phyloP scores from a whole-genome alignment of 1,140 invertebrate genomes.

The Caenorhabditis brenneri region DNA sequence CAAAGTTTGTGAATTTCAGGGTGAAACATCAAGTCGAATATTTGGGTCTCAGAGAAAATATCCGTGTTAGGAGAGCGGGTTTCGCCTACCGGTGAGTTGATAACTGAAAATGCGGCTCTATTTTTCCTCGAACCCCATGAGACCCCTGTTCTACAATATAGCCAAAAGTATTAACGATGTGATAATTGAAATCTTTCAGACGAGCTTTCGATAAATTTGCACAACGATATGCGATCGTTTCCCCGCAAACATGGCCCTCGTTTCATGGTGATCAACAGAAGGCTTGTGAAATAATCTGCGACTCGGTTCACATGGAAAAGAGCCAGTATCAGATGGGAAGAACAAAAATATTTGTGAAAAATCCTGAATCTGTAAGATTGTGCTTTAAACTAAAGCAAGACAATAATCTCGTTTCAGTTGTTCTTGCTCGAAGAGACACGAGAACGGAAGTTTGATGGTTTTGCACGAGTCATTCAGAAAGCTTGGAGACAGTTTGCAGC shows the following conservation, averaged over 20 bases:
- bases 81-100: conserved; percentile 75
- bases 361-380: conserved; percentile 78
- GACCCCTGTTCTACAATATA: too few species aligned
- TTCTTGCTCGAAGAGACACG: conserved; percentile 80
- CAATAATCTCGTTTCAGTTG: conserved; percentile 73
- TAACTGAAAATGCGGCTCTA: neutral
- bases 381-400: neutral
- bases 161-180: too few species aligned
- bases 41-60: conserved; percentile 77
- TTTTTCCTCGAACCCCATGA: too few species aligned
- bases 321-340: conserved; percentile 80
- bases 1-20: conserved; percentile 50
- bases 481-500: conserved; percentile 79
- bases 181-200: conserved; percentile 55
- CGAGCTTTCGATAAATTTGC: conserved; percentile 76
- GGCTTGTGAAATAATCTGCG: conserved; percentile 75
- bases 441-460: conserved; percentile 79
- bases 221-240: conserved; percentile 76
- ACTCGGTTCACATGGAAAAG: conserved; percentile 76
- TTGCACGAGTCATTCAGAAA: conserved; percentile 79
- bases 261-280: conserved; percentile 25
- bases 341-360: conserved; percentile 81
- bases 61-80: conserved; percentile 77
- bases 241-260: conserved; percentile 78
- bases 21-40: conserved; percentile 78